These are phyloP conservation scores for Babylonia areolata DNA, from an alignment of 1,140 invertebrate genomes.

Conservation along the genomic window DNA sequence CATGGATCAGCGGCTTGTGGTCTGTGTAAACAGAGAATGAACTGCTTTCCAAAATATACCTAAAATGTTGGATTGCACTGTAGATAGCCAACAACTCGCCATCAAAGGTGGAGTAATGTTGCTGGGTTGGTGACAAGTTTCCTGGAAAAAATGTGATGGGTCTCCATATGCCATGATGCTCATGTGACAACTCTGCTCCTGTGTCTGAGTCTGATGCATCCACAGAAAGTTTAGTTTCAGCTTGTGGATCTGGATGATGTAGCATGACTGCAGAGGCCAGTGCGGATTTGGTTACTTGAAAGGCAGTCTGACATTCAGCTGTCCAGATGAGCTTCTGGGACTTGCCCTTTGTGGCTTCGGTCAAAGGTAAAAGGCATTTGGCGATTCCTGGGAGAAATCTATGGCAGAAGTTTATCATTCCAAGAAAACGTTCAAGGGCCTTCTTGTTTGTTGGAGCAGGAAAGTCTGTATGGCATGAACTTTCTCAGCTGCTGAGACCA, in stretches of 20 bases:
- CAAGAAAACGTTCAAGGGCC: conserved; percentile 3
- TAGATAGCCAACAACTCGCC: too few relatives aligned
- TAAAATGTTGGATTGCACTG: not conserved
- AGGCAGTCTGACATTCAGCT: not conserved
- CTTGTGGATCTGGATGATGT: not conserved
- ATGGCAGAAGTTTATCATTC: conserved; percentile 30
- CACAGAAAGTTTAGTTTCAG: not conserved
- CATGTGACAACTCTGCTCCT: too few relatives aligned
- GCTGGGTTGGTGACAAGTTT: not conserved
- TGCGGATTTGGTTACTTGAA: not conserved
- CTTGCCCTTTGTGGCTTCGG: conserved; percentile 7
- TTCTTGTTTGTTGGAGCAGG: not conserved
- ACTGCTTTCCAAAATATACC: not conserved
- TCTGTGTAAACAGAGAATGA: not conserved
- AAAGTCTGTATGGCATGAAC: not conserved
- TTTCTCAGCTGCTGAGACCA: too few relatives aligned
- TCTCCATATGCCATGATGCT: too few relatives aligned
- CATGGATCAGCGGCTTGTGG: conserved; percentile 15
- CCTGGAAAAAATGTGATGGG: too few relatives aligned
- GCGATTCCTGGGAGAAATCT: conserved; percentile 12
- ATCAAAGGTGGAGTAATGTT: not conserved
- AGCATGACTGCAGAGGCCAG: not conserved
- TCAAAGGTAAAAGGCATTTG: not conserved
- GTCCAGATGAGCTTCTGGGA: not conserved
- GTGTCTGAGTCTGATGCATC: too few relatives aligned